These are phyloP conservation scores for Labeo rohita DNA, from an alignment of 2,113 vertebrate genomes.

Conservation along the genomic window DNA sequence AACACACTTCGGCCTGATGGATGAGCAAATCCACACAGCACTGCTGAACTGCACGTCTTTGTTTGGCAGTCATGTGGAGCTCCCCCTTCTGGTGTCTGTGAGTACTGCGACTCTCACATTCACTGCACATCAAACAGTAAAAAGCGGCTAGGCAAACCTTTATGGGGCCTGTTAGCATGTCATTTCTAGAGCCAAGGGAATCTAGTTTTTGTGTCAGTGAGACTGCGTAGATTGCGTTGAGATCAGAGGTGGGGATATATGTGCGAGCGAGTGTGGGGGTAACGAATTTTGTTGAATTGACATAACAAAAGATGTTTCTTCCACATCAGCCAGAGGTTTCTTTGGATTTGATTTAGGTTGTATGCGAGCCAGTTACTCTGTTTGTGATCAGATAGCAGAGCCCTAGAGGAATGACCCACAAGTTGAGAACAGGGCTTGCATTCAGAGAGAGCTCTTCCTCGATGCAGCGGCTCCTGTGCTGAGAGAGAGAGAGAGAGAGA, in stretches of 20 bases:
- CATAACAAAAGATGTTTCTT: background rate
- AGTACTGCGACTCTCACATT: conserved; percentile 44
- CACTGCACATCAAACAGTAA: background rate
- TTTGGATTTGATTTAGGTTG: conserved; percentile 19
- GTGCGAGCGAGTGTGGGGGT: background rate
- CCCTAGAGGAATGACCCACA: conserved; percentile 70
- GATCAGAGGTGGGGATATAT: background rate
- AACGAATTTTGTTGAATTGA: background rate
- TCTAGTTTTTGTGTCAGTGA: background rate
- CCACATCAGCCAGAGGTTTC: conserved; percentile 7
- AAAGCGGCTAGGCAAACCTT: background rate
- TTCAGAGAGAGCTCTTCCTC: conserved; percentile 67
- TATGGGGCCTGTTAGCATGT: background rate
- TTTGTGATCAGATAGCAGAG: conserved; percentile 72
- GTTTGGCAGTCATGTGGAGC: conserved; percentile 9
- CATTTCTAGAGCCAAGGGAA: background rate
- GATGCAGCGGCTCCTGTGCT: conserved; percentile 62
- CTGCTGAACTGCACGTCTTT: conserved; percentile 10
- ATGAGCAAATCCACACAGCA: background rate
- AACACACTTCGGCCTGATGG: background rate
- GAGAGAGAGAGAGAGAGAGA: conserved; percentile 61
- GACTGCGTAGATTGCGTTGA: background rate
- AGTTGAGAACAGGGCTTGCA: conserved; percentile 75
- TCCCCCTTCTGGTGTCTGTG: conserved; percentile 53
- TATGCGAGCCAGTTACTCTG: conserved; percentile 38